Evolutionary conservation across 1,140 invertebrate genomes (phyloP), one percentile per base, ranked within the genome.

Genomic region (Nasonia vitripennis): DNA sequence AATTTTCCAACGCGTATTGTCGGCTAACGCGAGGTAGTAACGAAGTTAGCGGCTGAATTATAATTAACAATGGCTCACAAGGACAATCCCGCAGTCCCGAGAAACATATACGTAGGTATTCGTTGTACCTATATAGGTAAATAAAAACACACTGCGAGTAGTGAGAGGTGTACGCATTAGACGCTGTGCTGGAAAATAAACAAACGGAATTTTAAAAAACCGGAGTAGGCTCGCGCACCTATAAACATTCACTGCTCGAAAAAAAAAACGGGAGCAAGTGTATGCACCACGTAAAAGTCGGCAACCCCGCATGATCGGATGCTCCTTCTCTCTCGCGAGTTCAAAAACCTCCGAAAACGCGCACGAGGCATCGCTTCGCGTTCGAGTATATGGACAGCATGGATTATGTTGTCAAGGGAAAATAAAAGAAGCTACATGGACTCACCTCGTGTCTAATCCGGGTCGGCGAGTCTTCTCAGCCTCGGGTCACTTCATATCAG

Each of bases 371-470:
- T 45, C 41, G 41, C 41, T 45, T 45, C 37, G 4, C 37, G 14
- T 5, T 27, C 27, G 27, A 27, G 27, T 27, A 27, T 2, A 27
- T 27, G 1, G 1, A 27, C 27, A 27, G 27, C 27, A 27, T 27
- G 27, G 27, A 27, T 17, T 27, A 27, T 2, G 41, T 45, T 11
- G 20, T 20, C 17, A 62, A 62, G 6, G 17, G 20, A 62, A 20
- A 62, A 20, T 62, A 62, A 14, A 17, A 62, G 17, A 62, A 62
- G 20, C 7, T 45, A 45, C 4, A 20, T 62, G 55, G 55, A 62
- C 55, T 62, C 55, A 62, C 55, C 55, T 62, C 55, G 55, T 62
- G 55, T 62, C 55, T 62, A 62, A 62, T 62, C 55, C 55, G 55
- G 55, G 55, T 62, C 55, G 55, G 55, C 55, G 55, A 62, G 55